Conservation (phyloP, 2,888 invertebrate genomes). For the Spodoptera exigua region DNA sequence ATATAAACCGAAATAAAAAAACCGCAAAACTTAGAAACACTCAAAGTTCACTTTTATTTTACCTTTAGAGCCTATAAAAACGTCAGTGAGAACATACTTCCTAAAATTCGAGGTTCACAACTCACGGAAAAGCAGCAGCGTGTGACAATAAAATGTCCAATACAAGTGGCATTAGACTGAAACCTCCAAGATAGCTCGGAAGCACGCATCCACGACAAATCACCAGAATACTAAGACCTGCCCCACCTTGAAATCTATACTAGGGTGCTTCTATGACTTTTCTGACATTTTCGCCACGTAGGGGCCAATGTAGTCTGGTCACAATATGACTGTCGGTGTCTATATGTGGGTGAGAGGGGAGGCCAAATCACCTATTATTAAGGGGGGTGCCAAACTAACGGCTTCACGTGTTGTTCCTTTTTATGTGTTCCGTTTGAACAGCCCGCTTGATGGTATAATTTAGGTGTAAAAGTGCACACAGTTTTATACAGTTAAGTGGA, state of each 20-base stretch:
- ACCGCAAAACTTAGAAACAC: slow-evolving; percentile 80
- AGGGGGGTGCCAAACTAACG: slow-evolving; percentile 87
- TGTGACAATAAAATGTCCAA: slow-evolving; percentile 86
- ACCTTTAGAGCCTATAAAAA: slow-evolving; percentile 83
- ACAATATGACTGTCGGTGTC: slow-evolving; percentile 60
- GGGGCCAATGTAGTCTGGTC: slow-evolving; percentile 70
- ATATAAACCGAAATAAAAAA: slow-evolving; percentile 65
- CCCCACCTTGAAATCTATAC: slow-evolving; percentile 46
- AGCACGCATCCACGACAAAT: slow-evolving; percentile 77
- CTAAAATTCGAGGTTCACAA: slow-evolving; percentile 79
- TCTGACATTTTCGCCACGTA: slow-evolving; percentile 44
- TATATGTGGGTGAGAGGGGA: slow-evolving; percentile 71
- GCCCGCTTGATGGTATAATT: slow-evolving; percentile 81
- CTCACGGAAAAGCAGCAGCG: slow-evolving; percentile 79
- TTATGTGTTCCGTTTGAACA: slow-evolving; percentile 83
- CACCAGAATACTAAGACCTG: slow-evolving; percentile 65
- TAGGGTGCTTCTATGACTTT: not conserved
- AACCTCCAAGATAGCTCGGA: slow-evolving; percentile 78
- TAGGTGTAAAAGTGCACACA: slow-evolving; percentile 73
- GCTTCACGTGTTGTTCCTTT: slow-evolving; percentile 84
- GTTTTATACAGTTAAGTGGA: slow-evolving; percentile 60
- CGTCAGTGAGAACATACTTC: slow-evolving; percentile 82
- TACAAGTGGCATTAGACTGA: slow-evolving; percentile 86
- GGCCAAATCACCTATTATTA: slow-evolving; percentile 86
- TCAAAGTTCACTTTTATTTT: slow-evolving; percentile 81